Evolutionary conservation across 1,140 invertebrate species (phyloP), one percentile per base, ranked within the genome.

Genomic region (Cecropterus lyciades): DNA sequence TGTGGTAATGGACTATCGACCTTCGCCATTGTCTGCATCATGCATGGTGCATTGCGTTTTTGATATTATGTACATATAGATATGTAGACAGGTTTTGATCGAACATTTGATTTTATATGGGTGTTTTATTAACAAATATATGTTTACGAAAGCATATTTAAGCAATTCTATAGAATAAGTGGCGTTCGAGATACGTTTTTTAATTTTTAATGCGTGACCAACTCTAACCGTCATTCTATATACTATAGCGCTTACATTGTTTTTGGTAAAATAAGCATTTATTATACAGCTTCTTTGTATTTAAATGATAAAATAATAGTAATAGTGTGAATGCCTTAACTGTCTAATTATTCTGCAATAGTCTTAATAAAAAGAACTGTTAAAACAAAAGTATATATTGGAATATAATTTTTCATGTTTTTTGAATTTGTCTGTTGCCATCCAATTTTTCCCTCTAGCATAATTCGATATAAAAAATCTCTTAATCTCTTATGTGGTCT

Each of bases 1-100:
- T 52, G 65, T 75, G 52, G 53, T 72, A 72, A 75, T 79, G 73
- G 69, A 86, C 75, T 89, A 87, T 88, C 87, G 87, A 87, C 84
- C 84, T 89, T 90, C 89, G 89, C 87, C 87, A 90, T 92, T 92
- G 89, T 89, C 87, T 90, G 82, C 83, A 87, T 88, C 85, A 81
- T 90, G 87, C 82, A 87, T 92, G 87, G 82, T 92, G 89, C 87
- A 92, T 89, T 92, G 89, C 89, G 89, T 90, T 89, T 85, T 72
- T 79, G 72, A 74, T 80, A 76, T 59, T 67, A 70, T 52, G 55
- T 57, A 59, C 33, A 14, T 37, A 65, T 80, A 77, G 42, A 63
- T 78, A 76, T 65, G 33, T 77, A 72, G 17, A 43, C 63, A 69
- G 43, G 57, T 60, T 70, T 56, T 40, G 67, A 68, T 70, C 49